Evolutionary conservation across 2,113 vertebrate genomes (phyloP).

Genomic region (Emberiza fucata): DNA sequence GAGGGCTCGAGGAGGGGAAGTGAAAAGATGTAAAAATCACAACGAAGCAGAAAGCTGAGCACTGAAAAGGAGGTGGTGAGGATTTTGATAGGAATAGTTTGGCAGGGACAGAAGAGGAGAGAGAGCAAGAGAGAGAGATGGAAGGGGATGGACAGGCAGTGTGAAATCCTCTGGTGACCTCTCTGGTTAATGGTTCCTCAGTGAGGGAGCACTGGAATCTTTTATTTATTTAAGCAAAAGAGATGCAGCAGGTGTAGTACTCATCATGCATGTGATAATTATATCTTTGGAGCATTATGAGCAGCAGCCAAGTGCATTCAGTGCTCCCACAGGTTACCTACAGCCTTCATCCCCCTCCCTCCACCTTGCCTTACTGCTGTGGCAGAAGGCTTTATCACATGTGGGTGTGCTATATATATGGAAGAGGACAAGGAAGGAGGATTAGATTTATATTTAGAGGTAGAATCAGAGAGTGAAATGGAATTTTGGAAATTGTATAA

Average conservation of each 20-base stretch:
- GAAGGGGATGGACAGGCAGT: not conserved
- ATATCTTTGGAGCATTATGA: conserved; percentile 49
- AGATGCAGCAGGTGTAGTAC: conserved; percentile 69
- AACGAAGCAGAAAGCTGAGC: not conserved
- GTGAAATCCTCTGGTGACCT: not conserved
- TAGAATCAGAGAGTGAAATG: conserved; percentile 38
- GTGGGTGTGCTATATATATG: conserved; percentile 49
- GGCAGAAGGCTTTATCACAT: conserved; percentile 63
- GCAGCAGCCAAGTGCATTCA: conserved; percentile 60
- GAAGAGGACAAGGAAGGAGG: conserved; percentile 48
- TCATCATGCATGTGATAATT: conserved; percentile 65
- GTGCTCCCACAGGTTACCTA: conserved; percentile 58
- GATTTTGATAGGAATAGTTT: not conserved
- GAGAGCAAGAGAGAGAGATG: not conserved
- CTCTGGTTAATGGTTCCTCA: not conserved
- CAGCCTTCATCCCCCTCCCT: conserved; percentile 15
- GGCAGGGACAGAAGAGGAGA: not conserved
- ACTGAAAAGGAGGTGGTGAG: not conserved
- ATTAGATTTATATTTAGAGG: conserved; percentile 58
- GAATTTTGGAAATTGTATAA: conserved; percentile 9
- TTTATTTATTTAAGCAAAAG: conserved; percentile 53
- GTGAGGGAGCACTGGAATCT: not conserved
- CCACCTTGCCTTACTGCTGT: conserved; percentile 19
- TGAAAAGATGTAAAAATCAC: not conserved
- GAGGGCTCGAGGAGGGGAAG: not conserved